Conservation (phyloP, 2,797 vertebrate genomes). For the Podargus strigoides region DNA sequence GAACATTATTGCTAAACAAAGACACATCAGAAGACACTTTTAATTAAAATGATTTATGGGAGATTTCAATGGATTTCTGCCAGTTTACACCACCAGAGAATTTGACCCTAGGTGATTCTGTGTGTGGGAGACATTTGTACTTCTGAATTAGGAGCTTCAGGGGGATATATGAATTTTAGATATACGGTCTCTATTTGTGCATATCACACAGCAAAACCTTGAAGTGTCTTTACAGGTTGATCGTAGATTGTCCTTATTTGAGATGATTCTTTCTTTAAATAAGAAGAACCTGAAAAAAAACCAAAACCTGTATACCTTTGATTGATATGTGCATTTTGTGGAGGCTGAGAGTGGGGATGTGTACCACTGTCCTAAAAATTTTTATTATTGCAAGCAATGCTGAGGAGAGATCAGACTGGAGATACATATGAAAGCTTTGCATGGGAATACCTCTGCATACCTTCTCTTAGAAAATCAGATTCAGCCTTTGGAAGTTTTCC, state of each 20-base stretch:
- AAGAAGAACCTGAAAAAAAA: not conserved
- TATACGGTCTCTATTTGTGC: not conserved
- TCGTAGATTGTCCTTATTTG: not conserved
- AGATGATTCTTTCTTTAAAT: not conserved
- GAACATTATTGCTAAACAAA: conserved; percentile 52
- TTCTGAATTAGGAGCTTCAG: not conserved
- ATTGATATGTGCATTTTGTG: not conserved
- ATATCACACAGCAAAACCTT: conserved; percentile 8
- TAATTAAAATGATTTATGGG: conserved; percentile 57
- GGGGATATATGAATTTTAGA: not conserved
- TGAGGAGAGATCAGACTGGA: not conserved
- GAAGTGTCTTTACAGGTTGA: not conserved
- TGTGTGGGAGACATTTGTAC: not conserved
- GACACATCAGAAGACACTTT: conserved; percentile 39
- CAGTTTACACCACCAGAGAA: conserved; percentile 32
- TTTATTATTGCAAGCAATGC: not conserved
- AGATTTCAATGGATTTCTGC: conserved; percentile 32
- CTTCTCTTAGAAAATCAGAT: not conserved
- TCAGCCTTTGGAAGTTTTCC: not conserved
- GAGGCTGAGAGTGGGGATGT: not conserved
- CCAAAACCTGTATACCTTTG: not conserved
- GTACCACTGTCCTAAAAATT: not conserved
- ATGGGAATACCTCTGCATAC: not conserved
- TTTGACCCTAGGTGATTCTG: conserved; percentile 26
- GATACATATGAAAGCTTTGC: not conserved